These are phyloP conservation scores for Lochmaea capreae DNA, from an alignment of 2,888 invertebrate species.

Conservation along the genomic window DNA sequence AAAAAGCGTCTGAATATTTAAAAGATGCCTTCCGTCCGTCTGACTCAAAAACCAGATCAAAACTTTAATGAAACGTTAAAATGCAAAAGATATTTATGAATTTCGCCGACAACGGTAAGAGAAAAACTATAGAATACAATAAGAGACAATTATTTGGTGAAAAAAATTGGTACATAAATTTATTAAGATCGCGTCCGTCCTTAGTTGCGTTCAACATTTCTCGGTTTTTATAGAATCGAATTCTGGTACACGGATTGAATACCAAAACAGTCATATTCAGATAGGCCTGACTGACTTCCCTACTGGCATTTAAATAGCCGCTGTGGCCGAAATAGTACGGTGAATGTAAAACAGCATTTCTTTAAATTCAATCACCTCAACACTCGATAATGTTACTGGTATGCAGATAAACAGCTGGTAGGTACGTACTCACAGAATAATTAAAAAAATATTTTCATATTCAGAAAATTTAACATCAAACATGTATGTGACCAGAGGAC, in stretches of 20 bases:
- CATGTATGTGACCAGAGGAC: too few species aligned
- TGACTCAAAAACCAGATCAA: conserved; percentile 35
- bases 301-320: conserved; percentile 51
- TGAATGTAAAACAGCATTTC: conserved; percentile 1
- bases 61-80: conserved; percentile 41
- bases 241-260: conserved; percentile 47
- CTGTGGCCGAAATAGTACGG: conserved; percentile 50
- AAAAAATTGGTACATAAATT: conserved; percentile 43
- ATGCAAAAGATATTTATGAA: conserved; percentile 44
- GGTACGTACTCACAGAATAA: too few species aligned
- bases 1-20: not conserved
- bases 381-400: not conserved
- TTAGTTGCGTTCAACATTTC: conserved; percentile 46
- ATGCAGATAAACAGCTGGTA: too few species aligned
- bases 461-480: too few species aligned
- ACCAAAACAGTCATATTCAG: conserved; percentile 53
- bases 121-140: conserved; percentile 36
- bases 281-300: conserved; percentile 50
- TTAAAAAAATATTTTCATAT: too few species aligned
- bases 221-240: conserved; percentile 54
- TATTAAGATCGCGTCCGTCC: conserved; percentile 44
- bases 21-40: conserved; percentile 6
- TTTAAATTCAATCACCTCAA: not conserved
- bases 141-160: conserved; percentile 44
- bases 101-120: conserved; percentile 28